Conservation (phyloP, 2,888 invertebrate genomes). For the Salticus scenicus region DNA sequence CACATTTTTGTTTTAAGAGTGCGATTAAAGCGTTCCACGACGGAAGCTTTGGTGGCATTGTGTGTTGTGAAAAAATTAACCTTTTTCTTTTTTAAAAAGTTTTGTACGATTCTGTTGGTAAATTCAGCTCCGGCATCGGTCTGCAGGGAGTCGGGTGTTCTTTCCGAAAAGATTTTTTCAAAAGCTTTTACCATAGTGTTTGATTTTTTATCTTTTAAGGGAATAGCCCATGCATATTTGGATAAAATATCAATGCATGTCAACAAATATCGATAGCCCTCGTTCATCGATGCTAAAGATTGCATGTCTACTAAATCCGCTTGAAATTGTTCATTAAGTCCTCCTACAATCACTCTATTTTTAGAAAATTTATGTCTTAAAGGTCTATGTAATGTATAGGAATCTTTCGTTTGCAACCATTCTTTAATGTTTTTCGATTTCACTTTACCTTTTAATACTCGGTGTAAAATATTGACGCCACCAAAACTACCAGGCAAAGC, state of each 20-base stretch:
- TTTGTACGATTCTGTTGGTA: conserved; percentile 60
- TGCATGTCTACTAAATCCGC: conserved; percentile 72
- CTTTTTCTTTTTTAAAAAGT: conserved; percentile 63
- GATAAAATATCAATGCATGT: conserved; percentile 73
- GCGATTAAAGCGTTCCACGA: conserved; percentile 74
- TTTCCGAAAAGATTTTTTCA: no score
- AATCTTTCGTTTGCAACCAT: conserved; percentile 52
- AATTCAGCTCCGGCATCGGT: conserved; percentile 72
- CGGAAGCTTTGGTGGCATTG: conserved; percentile 72
- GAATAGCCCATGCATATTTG: conserved; percentile 72
- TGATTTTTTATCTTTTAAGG: conserved; percentile 72
- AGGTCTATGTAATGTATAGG: no score
- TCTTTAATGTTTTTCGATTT: conserved; percentile 50
- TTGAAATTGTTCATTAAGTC: conserved; percentile 72
- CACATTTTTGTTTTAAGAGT: conserved; percentile 73
- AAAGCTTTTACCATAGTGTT: no score
- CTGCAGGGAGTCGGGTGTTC: conserved; percentile 70
- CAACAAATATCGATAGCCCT: conserved; percentile 72
- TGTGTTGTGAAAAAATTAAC: background rate
- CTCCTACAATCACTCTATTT: conserved; percentile 67
- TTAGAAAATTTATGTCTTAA: conserved; percentile 54
- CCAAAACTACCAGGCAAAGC: conserved; percentile 45
- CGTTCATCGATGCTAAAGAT: conserved; percentile 61
- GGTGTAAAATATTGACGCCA: conserved; percentile 5
- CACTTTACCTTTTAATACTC: no score